Conservation (phyloP, 1,140 invertebrate genomes). For the Phymorhynchus buccinoides region DNA sequence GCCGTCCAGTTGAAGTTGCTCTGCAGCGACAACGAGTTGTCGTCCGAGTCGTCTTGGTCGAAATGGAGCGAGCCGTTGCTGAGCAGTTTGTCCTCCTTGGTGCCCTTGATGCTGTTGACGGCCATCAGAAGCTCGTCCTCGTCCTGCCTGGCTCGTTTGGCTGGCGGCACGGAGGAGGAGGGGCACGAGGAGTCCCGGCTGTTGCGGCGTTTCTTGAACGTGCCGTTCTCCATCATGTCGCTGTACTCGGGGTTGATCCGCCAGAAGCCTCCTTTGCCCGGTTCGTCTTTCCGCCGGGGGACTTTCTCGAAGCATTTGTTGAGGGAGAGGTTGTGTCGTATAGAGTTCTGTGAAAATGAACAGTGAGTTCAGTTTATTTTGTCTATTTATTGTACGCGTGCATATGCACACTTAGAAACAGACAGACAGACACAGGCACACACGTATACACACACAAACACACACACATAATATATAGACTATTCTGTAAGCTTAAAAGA, state of each 20-base stretch:
- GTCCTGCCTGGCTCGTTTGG: conserved; percentile 60
- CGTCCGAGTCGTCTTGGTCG: conserved; percentile 48
- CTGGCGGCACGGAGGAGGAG: conserved; percentile 47
- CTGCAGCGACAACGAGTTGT: conserved; percentile 49
- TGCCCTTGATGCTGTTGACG: conserved; percentile 36
- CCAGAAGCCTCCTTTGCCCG: conserved; percentile 95
- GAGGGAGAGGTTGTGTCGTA: conserved; percentile 91
- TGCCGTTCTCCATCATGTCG: conserved; percentile 75
- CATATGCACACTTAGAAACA: neutral
- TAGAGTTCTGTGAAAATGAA: conserved; percentile 86
- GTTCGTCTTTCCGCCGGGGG: conserved; percentile 91
- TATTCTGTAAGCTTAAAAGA: neutral
- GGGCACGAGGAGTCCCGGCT: conserved; percentile 55
- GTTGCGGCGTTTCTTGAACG: conserved; percentile 69
- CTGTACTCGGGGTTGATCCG: conserved; percentile 83
- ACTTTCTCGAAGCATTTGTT: conserved; percentile 96
- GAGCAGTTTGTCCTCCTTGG: conserved; percentile 45
- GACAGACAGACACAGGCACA: neutral
- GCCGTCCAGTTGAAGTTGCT: conserved; percentile 74
- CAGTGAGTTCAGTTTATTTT: neutral
- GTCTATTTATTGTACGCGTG: too few relatives aligned
- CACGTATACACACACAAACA: conserved; percentile 13
- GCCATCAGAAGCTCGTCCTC: conserved; percentile 49
- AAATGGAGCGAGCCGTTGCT: conserved; percentile 49
- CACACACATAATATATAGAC: neutral